phyloP scores from a whole-genome alignment of 2,113 vertebrate species.

The Telmatochromis brichardi region DNA sequence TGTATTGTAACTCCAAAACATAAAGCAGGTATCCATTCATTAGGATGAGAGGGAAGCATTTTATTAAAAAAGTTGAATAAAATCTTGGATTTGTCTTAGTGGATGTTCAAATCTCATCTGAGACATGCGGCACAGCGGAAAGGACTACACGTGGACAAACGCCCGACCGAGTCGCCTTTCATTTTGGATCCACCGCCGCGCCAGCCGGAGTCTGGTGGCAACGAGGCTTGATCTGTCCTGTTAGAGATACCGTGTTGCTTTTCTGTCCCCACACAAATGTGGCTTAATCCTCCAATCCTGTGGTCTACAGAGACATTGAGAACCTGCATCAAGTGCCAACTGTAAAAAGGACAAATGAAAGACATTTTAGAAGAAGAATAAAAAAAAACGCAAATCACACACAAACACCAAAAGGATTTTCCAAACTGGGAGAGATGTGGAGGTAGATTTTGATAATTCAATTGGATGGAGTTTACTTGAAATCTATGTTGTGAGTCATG shows the following conservation, averaged over 20 bases:
- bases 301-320: constrained; percentile 25
- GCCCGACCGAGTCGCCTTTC: constrained; percentile 11
- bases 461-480: constrained; percentile 55
- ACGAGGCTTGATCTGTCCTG: neutral
- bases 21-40: neutral
- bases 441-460: constrained; percentile 34
- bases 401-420: constrained; percentile 45
- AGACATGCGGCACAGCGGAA: neutral
- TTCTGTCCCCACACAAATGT: neutral
- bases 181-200: constrained; percentile 16
- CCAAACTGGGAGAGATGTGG: neutral
- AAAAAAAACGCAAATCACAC: neutral
- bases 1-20: constrained; percentile 4
- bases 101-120: neutral
- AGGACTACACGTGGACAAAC: neutral
- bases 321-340: constrained; percentile 63
- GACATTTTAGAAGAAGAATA: neutral
- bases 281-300: constrained; percentile 10
- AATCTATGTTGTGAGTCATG: constrained; percentile 49
- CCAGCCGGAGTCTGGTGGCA: neutral
- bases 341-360: constrained; percentile 24
- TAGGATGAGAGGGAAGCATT: neutral
- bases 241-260: neutral
- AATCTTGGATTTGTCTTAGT: neutral
- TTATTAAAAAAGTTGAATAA: neutral